Percentiles rank a stretch among this genome's conserved stretches.
phyloP scores from a whole-genome alignment of 2,113 vertebrate species.

The Notothenia coriiceps region DNA sequence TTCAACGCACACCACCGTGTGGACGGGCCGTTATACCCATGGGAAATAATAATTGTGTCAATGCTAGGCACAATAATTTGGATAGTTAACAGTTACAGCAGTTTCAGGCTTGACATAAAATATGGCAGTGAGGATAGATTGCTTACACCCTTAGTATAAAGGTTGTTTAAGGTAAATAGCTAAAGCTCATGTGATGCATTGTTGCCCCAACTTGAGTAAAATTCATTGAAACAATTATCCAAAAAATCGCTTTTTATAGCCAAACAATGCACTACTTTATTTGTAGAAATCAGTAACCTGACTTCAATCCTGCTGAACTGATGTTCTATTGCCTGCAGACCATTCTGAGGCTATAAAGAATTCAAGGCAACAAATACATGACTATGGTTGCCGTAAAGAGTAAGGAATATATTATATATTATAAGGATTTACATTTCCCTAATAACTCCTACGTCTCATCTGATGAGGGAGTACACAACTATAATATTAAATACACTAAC shows the following conservation, averaged over 20 bases:
- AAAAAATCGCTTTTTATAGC: not conserved
- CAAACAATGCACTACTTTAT: not conserved
- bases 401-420: not conserved
- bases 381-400: not conserved
- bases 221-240: not conserved
- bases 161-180: not conserved
- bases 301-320: conserved; percentile 3
- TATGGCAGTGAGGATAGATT: not conserved
- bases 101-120: not conserved
- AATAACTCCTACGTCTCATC: not conserved
- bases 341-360: not conserved
- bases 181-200: not conserved
- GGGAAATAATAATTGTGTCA: not conserved
- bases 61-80: not conserved
- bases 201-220: not conserved
- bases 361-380: too few relatives aligned
- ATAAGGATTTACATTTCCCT: not conserved
- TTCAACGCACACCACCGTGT: too few relatives aligned
- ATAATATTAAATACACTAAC: not conserved
- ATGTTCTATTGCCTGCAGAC: not conserved
- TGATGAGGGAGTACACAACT: not conserved
- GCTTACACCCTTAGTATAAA: not conserved
- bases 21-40: too few relatives aligned
- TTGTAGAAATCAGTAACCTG: not conserved
- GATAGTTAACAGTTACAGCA: not conserved